These are phyloP conservation scores for Protomyctophum bolini DNA, from an alignment of 2,113 vertebrate species.

Conservation along the genomic window DNA sequence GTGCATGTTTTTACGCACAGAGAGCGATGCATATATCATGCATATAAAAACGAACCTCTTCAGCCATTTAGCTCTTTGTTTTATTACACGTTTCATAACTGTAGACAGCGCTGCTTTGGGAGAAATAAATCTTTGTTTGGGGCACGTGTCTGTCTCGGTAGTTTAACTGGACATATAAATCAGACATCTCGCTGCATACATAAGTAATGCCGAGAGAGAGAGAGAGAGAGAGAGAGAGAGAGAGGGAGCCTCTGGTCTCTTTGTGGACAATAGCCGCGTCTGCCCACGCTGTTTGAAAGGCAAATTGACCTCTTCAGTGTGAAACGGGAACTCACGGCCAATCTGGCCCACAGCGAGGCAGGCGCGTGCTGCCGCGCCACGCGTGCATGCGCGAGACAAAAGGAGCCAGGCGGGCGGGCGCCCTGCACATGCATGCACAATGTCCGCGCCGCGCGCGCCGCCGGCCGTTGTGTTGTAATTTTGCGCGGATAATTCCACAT, in stretches of 20 bases:
- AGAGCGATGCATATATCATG: neutral
- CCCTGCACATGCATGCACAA: conserved; percentile 21
- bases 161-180: conserved; percentile 85
- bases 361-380: conserved; percentile 85
- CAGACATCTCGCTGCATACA: conserved; percentile 83
- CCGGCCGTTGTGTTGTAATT: conserved; percentile 33
- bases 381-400: conserved; percentile 69
- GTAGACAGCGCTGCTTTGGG: neutral
- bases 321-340: conserved; percentile 82
- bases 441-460: conserved; percentile 44
- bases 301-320: conserved; percentile 91
- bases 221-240: neutral
- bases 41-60: neutral
- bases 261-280: conserved; percentile 77
- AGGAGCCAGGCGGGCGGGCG: conserved; percentile 56
- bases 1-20: conserved; percentile 37
- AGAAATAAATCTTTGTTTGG: conserved; percentile 59
- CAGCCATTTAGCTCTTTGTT: conserved; percentile 31
- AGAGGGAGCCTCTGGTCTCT: conserved; percentile 75
- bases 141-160: conserved; percentile 80
- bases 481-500: conserved; percentile 15
- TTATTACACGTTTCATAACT: conserved; percentile 54
- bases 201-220: conserved; percentile 82
- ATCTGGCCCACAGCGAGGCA: conserved; percentile 87
- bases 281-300: conserved; percentile 85